These are phyloP conservation scores for Amia ocellicauda DNA, from an alignment of 2,113 vertebrate species.

Conservation along the genomic window DNA sequence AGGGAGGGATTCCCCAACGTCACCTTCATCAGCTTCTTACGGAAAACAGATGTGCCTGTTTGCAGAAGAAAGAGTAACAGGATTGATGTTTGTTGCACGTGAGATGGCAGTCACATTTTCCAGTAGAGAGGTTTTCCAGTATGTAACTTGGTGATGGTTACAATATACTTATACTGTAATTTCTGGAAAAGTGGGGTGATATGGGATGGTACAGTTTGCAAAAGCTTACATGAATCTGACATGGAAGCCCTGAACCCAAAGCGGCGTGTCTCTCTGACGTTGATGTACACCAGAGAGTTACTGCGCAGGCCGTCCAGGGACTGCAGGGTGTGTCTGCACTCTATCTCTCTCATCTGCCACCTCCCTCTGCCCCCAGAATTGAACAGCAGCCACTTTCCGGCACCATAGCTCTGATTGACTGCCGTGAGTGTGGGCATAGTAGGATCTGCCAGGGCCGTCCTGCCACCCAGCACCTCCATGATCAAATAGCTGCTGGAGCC, in stretches of 20 bases:
- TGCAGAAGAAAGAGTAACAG: not conserved
- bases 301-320: slow-evolving; percentile 10
- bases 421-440: slow-evolving; percentile 9
- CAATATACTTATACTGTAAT: too few species aligned
- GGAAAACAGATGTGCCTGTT: not conserved
- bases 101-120: too few species aligned
- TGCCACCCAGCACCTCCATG: not conserved
- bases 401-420: not conserved
- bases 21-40: slow-evolving; percentile 24
- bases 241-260: slow-evolving; percentile 27
- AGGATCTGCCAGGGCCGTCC: not conserved
- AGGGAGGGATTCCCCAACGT: slow-evolving; percentile 18
- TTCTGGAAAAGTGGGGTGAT: too few species aligned
- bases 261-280: slow-evolving; percentile 11
- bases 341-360: slow-evolving; percentile 17
- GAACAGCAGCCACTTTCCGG: slow-evolving; percentile 18
- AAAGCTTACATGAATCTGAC: slow-evolving; percentile 11
- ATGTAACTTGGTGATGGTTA: too few species aligned
- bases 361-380: not conserved
- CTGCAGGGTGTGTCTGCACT: slow-evolving; percentile 18
- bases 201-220: too few species aligned
- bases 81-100: too few species aligned
- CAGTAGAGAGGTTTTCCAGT: too few species aligned
- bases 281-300: slow-evolving; percentile 16
- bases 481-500: slow-evolving; percentile 23